Conservation (phyloP, 2,888 invertebrate genomes). For the Malthinus seriepunctatus region DNA sequence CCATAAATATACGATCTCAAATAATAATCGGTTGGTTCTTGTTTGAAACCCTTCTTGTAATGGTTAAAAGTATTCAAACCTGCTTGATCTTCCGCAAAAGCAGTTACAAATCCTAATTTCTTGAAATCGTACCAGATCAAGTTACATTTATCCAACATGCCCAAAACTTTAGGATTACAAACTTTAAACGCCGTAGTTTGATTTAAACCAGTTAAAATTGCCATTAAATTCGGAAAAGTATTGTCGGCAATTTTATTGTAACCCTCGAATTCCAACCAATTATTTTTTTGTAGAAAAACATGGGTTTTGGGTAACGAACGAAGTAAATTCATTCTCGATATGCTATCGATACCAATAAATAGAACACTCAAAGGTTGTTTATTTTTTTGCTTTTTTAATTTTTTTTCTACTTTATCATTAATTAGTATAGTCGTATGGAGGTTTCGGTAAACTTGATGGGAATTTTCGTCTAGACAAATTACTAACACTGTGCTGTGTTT, state of each 20-base stretch:
- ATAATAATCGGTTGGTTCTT: slow-evolving; percentile 81
- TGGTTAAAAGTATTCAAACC: slow-evolving; percentile 76
- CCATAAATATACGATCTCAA: slow-evolving; percentile 73
- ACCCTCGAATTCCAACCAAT: slow-evolving; percentile 47
- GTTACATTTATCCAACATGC: slow-evolving; percentile 70
- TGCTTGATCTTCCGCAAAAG: slow-evolving; percentile 78
- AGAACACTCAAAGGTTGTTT: slow-evolving; percentile 66
- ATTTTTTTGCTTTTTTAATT: slow-evolving; percentile 35
- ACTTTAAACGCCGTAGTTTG: slow-evolving; percentile 53
- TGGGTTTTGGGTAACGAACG: slow-evolving; percentile 76
- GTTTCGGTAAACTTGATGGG: slow-evolving; percentile 54
- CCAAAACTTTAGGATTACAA: slow-evolving; percentile 56
- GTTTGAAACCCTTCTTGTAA: slow-evolving; percentile 69
- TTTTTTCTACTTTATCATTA: slow-evolving; percentile 56
- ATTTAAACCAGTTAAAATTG: slow-evolving; percentile 73
- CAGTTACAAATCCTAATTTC: slow-evolving; percentile 72
- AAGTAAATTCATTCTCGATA: slow-evolving; percentile 77
- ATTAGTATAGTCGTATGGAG: slow-evolving; percentile 61
- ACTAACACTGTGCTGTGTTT: not conserved
- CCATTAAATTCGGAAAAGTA: slow-evolving; percentile 88
- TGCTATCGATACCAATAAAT: slow-evolving; percentile 82
- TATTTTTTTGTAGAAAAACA: slow-evolving; percentile 63
- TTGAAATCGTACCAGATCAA: slow-evolving; percentile 80
- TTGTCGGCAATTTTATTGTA: slow-evolving; percentile 79
- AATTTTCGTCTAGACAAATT: not conserved